Percentiles rank a stretch among this genome's conserved stretches.
Conservation (phyloP, 2,797 vertebrate species). For the Thalassophryne amazonica region DNA sequence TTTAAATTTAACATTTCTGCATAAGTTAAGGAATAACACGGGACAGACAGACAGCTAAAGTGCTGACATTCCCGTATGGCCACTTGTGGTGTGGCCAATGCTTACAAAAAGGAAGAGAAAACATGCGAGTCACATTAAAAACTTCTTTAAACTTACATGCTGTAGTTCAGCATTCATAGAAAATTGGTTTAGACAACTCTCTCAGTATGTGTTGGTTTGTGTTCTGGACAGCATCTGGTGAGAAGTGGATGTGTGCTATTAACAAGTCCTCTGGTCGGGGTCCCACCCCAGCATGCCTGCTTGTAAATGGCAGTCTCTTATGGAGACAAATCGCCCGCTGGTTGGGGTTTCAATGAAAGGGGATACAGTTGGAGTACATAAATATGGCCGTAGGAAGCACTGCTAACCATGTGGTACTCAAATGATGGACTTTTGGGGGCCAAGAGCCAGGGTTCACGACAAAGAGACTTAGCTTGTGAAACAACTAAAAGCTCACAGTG, state of each 20-base stretch:
- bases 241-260: constrained; percentile 77
- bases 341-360: constrained; percentile 75
- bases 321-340: constrained; percentile 74
- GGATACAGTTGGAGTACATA: constrained; percentile 77
- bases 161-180: constrained; percentile 38
- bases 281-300: constrained; percentile 77
- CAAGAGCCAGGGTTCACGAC: constrained; percentile 53
- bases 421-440: constrained; percentile 65
- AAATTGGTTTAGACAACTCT: constrained; percentile 64
- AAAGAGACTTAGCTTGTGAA: constrained; percentile 52
- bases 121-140: constrained; percentile 34
- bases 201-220: constrained; percentile 58
- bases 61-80: no score
- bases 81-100: no score
- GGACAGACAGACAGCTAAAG: no score
- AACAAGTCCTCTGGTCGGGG: constrained; percentile 72
- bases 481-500: constrained; percentile 43
- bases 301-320: constrained; percentile 79
- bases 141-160: constrained; percentile 35
- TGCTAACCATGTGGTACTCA: constrained; percentile 68
- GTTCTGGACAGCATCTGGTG: constrained; percentile 75
- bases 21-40: no score
- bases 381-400: constrained; percentile 74
- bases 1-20: no score
- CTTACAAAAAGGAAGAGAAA: neutral